Percentiles rank a stretch among this genome's conserved stretches.
Conservation (phyloP, 2,888 invertebrate genomes). For the Lasius fuliginosus region DNA sequence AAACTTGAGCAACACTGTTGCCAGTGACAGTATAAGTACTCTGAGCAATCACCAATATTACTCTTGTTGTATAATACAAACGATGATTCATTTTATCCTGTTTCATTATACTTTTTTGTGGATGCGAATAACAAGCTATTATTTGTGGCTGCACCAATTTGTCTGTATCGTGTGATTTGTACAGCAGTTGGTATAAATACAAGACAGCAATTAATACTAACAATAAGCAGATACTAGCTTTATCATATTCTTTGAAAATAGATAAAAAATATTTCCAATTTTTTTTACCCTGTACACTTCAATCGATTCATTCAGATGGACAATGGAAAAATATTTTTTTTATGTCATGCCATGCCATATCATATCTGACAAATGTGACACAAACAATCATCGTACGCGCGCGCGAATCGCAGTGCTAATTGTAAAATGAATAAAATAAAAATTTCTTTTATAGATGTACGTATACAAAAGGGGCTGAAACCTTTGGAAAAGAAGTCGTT, state of each 20-base stretch:
- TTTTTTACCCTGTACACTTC: neutral
- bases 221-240: neutral
- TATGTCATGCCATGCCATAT: neutral
- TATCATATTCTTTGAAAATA: neutral
- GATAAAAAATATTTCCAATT: neutral
- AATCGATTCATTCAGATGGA: neutral
- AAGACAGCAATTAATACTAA: neutral
- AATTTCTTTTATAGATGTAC: slow-evolving; percentile 77
- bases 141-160: slow-evolving; percentile 36
- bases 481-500: slow-evolving; percentile 90
- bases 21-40: neutral
- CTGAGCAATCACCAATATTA: slow-evolving; percentile 18
- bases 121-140: slow-evolving; percentile 10
- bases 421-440: neutral
- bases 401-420: neutral
- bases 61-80: neutral
- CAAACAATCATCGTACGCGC: neutral
- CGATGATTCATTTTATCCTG: neutral
- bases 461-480: slow-evolving; percentile 86
- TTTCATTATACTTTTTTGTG: neutral
- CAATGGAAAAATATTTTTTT: neutral
- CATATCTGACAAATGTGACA: neutral
- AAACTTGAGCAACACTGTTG: neutral
- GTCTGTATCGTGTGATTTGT: slow-evolving; percentile 47
- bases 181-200: slow-evolving; percentile 39